A percentile compares a stretch with the other conserved stretches of the same genome.
Evolutionary conservation across 2,888 invertebrate genomes (phyloP).

Genomic region (Pseudococcus jackbeardsleyi): DNA sequence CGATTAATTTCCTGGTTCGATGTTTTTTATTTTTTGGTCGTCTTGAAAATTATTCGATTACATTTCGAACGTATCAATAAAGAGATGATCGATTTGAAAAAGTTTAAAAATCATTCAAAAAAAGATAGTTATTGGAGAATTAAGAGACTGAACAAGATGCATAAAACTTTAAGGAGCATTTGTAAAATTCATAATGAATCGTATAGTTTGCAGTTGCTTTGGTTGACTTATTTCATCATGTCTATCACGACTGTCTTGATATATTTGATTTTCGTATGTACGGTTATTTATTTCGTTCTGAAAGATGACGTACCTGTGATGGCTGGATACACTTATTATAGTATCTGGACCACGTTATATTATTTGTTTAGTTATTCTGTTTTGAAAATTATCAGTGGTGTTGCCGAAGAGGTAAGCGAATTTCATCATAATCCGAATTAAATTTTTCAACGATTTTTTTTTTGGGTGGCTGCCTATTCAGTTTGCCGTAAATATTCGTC

Average conservation of each 20-base stretch:
- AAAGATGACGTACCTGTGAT: background rate
- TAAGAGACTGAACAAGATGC: background rate
- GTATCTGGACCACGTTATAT: background rate
- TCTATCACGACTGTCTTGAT: background rate
- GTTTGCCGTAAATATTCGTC: background rate
- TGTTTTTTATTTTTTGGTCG: conserved; percentile 15
- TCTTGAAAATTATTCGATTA: conserved; percentile 40
- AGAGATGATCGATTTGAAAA: background rate
- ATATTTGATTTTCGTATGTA: background rate
- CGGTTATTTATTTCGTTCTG: conserved; percentile 21
- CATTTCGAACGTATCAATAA: conserved; percentile 49
- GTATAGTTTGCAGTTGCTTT: conserved; percentile 29
- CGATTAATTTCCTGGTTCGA: conserved; percentile 51
- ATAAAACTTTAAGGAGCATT: conserved; percentile 23
- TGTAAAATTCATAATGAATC: conserved; percentile 41
- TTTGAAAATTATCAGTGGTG: background rate
- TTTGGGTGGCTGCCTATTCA: background rate
- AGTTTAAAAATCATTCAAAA: background rate
- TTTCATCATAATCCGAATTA: background rate
- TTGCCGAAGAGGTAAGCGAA: background rate
- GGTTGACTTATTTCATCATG: conserved; percentile 8
- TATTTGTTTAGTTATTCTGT: background rate
- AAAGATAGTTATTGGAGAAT: background rate
- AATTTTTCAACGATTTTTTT: too few species aligned
- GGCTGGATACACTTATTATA: background rate